phyloP scores from a whole-genome alignment of 2,888 invertebrate species.

The Eristalis pertinax region DNA sequence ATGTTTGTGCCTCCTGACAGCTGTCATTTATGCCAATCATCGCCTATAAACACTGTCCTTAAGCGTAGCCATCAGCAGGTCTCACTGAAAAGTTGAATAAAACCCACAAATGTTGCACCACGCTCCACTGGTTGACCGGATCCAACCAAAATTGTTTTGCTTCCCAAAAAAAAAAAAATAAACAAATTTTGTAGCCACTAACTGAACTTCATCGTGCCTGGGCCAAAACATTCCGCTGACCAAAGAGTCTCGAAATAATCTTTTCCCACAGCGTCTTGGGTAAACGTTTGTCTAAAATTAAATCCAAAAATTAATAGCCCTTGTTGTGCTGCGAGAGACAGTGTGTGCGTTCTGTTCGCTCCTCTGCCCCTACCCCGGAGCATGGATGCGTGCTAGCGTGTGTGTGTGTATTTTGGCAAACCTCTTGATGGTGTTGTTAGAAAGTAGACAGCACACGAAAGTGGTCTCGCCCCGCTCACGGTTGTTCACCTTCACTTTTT shows the following conservation, averaged over 20 bases:
- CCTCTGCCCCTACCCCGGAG: neutral
- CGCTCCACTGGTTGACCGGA: neutral
- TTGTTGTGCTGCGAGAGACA: neutral
- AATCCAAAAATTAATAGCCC: conserved; percentile 30
- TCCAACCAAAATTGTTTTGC: neutral
- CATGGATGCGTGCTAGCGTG: neutral
- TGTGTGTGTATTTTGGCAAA: conserved; percentile 12
- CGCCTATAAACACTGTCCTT: too few relatives aligned
- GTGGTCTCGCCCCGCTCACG: conserved; percentile 1
- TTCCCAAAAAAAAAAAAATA: neutral
- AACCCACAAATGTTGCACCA: neutral
- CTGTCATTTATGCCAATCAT: too few relatives aligned
- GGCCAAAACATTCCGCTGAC: conserved; percentile 4
- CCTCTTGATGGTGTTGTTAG: conserved; percentile 19
- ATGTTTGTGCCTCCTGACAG: too few relatives aligned
- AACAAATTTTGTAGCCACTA: neutral
- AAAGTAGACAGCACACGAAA: conserved; percentile 37
- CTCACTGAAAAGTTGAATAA: neutral
- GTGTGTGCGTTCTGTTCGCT: neutral
- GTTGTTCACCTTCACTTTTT: neutral
- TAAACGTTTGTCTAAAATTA: conserved; percentile 40
- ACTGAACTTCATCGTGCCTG: neutral
- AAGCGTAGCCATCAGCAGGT: too few relatives aligned
- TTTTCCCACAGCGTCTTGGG: conserved; percentile 14
- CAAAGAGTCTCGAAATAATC: conserved; percentile 46